Evolutionary conservation across 2,113 vertebrate genomes (phyloP).

Genomic region (Camelus dromedarius): DNA sequence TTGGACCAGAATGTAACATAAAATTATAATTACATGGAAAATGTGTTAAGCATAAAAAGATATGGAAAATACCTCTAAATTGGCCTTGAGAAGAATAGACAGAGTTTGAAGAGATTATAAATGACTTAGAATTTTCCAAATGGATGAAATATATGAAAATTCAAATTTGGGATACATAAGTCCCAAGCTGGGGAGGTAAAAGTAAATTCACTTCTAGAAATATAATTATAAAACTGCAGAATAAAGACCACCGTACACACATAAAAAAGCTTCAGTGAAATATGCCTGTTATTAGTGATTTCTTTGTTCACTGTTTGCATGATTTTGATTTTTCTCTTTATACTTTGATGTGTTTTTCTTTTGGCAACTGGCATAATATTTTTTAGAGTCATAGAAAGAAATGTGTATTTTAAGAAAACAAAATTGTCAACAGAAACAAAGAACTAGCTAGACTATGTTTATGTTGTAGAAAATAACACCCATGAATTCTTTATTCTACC

Average conservation of each 20-base stretch:
- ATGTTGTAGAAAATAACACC: neutral
- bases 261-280: neutral
- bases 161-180: neutral
- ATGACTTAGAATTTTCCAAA: slow-evolving; percentile 35
- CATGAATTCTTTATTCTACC: neutral
- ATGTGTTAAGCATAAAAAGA: neutral
- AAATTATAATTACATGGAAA: neutral
- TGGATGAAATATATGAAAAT: slow-evolving; percentile 6
- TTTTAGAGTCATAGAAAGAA: slow-evolving; percentile 39
- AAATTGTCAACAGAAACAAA: slow-evolving; percentile 27
- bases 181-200: neutral
- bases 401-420: slow-evolving; percentile 11
- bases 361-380: neutral
- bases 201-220: slow-evolving; percentile 19
- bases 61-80: neutral
- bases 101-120: slow-evolving; percentile 51
- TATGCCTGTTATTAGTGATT: neutral
- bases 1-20: neutral
- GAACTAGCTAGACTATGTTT: neutral
- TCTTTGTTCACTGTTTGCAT: slow-evolving; percentile 30
- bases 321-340: slow-evolving; percentile 49
- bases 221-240: neutral
- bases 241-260: neutral
- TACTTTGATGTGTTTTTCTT: slow-evolving; percentile 24
- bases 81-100: neutral